Evolutionary conservation across 1,140 invertebrate genomes (phyloP), one percentile per base, ranked within the genome.

Genomic region (Eueides isabella): DNA sequence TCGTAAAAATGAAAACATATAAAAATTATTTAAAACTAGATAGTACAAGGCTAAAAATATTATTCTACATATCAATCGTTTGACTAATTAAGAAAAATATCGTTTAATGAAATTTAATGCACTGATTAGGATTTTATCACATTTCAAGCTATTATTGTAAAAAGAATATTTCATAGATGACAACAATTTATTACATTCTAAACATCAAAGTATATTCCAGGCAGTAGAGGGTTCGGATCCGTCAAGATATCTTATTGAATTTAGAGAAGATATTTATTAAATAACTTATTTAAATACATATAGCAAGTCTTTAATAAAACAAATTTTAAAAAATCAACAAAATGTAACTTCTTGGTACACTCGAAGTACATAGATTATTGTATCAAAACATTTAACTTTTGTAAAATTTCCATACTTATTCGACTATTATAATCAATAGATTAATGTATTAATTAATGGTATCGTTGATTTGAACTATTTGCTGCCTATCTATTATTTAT

Each of bases 91-190:
- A 4, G 19, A 55, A 26, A 26, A 55, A 23, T 55, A 55, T 55
- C 11, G 19, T 55, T 55, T 6, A 55, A 55, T 26, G 19, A 55
- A 55, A 11, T 55, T 55, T 55, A 26, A 55, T 55, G 48, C 48
- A 55, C 62, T n/a, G 11, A 31, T 64, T 64, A 11, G 16, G 19
- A 33, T 64, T n/a, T 64, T 64, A 64, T 31, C 12, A 64, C 62
- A 64, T 26, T 55, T 55, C 19, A 23, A 26, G 19, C 48, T 23
- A 55, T 55, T 23, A 23, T 55, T 55, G 19, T 19, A n/a, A 44
- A 23, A 26, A 2, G 23, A 55, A 19, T 55, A 55, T 55, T 55
- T 26, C 48, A 48, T 16, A 55, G 48, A 55, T 19, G 19, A n/a
- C 41, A 44, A 14, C 2, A 14, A 41, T 19, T 19, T n/a, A n/a